phyloP scores from a whole-genome alignment of 2,113 vertebrate species.

The Corvus moneduloides region DNA sequence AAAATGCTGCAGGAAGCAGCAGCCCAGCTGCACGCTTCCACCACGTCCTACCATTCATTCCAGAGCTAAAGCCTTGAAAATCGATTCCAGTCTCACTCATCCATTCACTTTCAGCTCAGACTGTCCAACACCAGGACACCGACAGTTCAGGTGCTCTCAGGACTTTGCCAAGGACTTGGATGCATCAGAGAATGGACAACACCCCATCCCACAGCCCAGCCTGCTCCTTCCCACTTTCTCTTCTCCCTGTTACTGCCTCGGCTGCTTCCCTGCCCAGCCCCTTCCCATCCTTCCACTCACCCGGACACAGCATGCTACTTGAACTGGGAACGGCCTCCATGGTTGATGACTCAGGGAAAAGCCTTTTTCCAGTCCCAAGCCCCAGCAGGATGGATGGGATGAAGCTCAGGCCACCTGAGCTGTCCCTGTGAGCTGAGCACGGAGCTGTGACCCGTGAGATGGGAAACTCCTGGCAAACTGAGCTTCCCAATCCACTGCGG shows the following conservation, averaged over 20 bases:
- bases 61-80: background rate
- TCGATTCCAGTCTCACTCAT: background rate
- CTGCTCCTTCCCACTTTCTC: background rate
- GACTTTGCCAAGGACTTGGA: background rate
- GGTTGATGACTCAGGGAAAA: background rate
- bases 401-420: background rate
- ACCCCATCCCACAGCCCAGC: background rate
- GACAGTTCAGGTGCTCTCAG: background rate
- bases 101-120: background rate
- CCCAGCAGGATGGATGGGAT: rapidly evolving
- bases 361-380: background rate
- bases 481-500: background rate
- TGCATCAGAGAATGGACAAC: rapidly evolving
- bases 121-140: background rate
- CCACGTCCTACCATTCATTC: rapidly evolving
- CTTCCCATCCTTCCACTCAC: background rate
- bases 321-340: background rate
- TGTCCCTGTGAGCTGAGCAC: background rate
- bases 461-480: background rate
- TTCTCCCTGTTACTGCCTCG: background rate
- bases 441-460: background rate
- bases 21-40: background rate
- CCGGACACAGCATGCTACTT: rapidly evolving
- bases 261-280: background rate
- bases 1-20: background rate